These are phyloP conservation scores for Xiphorhynchus erythropygius DNA, from an alignment of 2,797 vertebrate species.

Conservation along the genomic window DNA sequence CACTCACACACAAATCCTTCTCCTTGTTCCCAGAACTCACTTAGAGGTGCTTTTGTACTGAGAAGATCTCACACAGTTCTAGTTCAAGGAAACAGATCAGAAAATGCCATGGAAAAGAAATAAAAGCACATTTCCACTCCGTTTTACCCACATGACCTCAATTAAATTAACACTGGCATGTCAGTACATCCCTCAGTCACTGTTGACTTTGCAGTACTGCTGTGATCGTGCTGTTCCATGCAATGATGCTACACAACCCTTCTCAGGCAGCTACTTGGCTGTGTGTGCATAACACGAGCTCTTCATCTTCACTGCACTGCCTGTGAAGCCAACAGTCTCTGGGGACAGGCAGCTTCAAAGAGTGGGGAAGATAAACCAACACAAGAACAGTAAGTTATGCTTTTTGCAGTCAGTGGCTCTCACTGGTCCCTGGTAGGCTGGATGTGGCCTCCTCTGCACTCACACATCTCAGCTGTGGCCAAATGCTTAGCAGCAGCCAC, in stretches of 20 bases:
- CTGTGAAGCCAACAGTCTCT: background rate
- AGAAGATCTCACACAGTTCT: background rate
- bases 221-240: background rate
- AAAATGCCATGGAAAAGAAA: background rate
- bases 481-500: background rate
- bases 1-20: background rate
- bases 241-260: background rate
- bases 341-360: background rate
- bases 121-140: background rate
- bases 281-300: background rate
- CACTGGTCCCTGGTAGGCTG: background rate
- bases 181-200: background rate
- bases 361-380: background rate
- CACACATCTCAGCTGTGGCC: rapidly evolving
- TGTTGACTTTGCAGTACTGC: background rate
- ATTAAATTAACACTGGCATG: background rate
- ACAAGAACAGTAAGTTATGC: background rate
- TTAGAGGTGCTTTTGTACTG: background rate
- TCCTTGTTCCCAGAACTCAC: background rate
- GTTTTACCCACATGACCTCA: background rate
- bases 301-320: background rate
- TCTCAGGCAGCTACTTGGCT: background rate
- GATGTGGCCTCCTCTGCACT: background rate
- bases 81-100: background rate
- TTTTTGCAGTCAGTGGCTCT: background rate